These are phyloP conservation scores for Cydia amplana DNA, from an alignment of 1,140 invertebrate genomes.

Conservation along the genomic window DNA sequence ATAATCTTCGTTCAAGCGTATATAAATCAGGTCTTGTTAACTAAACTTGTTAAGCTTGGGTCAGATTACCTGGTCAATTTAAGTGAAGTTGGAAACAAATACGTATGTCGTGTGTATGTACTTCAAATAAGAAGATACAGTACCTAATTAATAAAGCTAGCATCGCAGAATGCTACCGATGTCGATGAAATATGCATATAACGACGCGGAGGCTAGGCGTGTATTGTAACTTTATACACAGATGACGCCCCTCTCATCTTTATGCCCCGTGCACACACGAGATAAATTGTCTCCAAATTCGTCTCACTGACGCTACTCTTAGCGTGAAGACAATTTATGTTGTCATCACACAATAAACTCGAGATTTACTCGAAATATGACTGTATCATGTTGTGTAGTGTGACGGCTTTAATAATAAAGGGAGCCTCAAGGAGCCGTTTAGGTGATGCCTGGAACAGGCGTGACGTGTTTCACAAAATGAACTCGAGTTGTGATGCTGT, in stretches of 20 bases:
- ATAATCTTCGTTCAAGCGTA: too few species aligned
- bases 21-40: too few species aligned
- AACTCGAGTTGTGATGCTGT: slow-evolving; percentile 21
- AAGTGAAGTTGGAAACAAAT: too few species aligned
- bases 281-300: slow-evolving; percentile 32
- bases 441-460: slow-evolving; percentile 15
- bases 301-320: slow-evolving; percentile 21
- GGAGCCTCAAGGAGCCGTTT: slow-evolving; percentile 23
- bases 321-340: slow-evolving; percentile 30
- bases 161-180: not conserved
- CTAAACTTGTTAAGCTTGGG: too few species aligned
- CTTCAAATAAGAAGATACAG: not conserved
- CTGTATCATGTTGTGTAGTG: slow-evolving; percentile 27
- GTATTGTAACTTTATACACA: slow-evolving; percentile 12
- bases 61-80: too few species aligned
- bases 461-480: slow-evolving; percentile 12
- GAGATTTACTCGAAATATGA: slow-evolving; percentile 30
- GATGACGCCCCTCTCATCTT: slow-evolving; percentile 27
- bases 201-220: not conserved
- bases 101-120: too few species aligned
- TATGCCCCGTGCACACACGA: slow-evolving; percentile 24
- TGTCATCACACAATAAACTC: slow-evolving; percentile 27
- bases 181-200: slow-evolving; percentile 31
- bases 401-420: slow-evolving; percentile 31
- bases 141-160: not conserved